A percentile compares a stretch with the other conserved stretches of the same genome.
Evolutionary conservation across 2,888 invertebrate genomes (phyloP).

Genomic region (Aquatica leii): DNA sequence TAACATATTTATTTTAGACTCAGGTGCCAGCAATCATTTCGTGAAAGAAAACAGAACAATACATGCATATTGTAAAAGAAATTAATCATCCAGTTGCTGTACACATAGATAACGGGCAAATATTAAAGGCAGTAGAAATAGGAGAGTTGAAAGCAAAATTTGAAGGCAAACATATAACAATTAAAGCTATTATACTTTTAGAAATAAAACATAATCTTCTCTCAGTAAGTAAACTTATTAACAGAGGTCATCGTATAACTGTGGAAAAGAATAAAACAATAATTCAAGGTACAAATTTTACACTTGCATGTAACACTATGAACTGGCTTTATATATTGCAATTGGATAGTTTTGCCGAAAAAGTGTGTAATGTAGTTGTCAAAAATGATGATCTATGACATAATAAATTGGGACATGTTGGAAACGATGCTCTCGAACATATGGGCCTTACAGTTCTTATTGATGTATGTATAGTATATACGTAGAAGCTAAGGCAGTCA

Average conservation of each 20-base stretch:
- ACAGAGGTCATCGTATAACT: background rate
- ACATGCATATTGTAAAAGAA: background rate
- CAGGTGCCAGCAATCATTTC: conserved; percentile 9
- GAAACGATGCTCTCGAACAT: background rate
- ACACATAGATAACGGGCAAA: background rate
- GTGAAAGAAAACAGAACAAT: background rate
- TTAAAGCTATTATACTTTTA: background rate
- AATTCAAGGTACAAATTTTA: background rate
- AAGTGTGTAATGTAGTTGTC: background rate
- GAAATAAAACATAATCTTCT: background rate
- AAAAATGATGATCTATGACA: background rate
- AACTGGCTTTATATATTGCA: background rate
- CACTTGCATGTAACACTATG: background rate
- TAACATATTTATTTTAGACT: background rate
- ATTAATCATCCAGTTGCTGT: background rate
- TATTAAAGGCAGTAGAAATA: background rate
- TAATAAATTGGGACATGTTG: background rate
- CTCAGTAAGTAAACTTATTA: background rate
- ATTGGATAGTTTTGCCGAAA: too few relatives aligned
- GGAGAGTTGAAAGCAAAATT: background rate
- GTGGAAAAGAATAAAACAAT: background rate
- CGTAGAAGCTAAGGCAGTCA: background rate
- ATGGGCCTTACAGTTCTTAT: background rate
- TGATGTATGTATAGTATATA: background rate
- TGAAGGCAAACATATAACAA: background rate